These are phyloP conservation scores for Orchesellides sinensis DNA, from an alignment of 2,888 invertebrate species.

Conservation along the genomic window DNA sequence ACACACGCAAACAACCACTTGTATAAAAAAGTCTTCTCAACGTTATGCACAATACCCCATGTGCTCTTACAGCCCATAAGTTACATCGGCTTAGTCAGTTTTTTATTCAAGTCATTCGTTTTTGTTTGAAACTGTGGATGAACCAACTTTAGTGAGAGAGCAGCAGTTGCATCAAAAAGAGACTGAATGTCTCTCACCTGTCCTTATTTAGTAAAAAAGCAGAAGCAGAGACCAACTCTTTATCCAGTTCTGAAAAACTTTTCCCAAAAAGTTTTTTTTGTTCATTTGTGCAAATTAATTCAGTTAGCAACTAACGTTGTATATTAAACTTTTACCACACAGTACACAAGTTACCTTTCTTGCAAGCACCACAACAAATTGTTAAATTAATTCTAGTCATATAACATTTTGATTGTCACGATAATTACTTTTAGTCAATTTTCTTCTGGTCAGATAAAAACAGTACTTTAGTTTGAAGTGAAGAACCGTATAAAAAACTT, in stretches of 20 bases:
- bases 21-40: slow-evolving; percentile 4
- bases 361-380: background rate
- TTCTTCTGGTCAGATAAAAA: slow-evolving; percentile 44
- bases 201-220: slow-evolving; percentile 5
- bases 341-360: no score
- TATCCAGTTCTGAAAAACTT: no score
- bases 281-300: slow-evolving; percentile 27
- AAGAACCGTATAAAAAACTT: slow-evolving; percentile 6
- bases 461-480: no score
- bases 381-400: slow-evolving; percentile 52
- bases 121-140: slow-evolving; percentile 48
- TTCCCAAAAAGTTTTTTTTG: background rate
- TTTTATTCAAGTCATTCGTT: background rate
- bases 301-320: background rate
- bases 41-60: slow-evolving; percentile 54
- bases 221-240: slow-evolving; percentile 14
- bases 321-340: background rate
- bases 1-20: slow-evolving; percentile 35
- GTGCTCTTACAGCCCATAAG: no score
- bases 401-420: slow-evolving; percentile 47
- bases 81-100: slow-evolving; percentile 22
- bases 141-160: slow-evolving; percentile 13
- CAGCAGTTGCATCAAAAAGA: slow-evolving; percentile 53
- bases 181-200: slow-evolving; percentile 45
- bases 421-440: slow-evolving; percentile 36